Base-by-base conservation (phyloP, 2,797 vertebrate species). In the Neosilurus mollespiculum region DNA sequence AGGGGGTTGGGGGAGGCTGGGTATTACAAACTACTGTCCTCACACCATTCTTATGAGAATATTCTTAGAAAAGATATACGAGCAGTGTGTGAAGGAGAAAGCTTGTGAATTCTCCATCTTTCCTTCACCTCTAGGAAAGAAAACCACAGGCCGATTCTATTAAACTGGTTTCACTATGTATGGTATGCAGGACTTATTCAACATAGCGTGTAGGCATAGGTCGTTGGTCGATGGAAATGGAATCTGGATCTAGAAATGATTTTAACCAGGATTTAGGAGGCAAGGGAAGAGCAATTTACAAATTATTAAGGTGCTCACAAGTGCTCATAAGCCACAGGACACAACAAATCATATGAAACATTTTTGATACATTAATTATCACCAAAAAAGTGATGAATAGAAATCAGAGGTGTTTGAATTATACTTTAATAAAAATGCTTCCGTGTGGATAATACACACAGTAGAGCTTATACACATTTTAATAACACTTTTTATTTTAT, bases 51-150 rank as follows among this genome's bases (percentile, higher is more conserved):
- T 83, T 70, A 82, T 67, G 61, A 82, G 59, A 59, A 70, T 37
- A 78, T 76, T 10, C 26, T 73, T 78, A 62, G 72, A 77, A 88
- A 85, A 91, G 90, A 91, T 90, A 88, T 88, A 90, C 87, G 80
- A 87, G 81, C 76, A 61, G 69, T 79, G 84, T 76, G 64, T 80
- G 70, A 30, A 87, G 20, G 62, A 76, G 65, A 83, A 62, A 11
- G 54, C 61, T 73, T 56, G 64, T 18, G n/a, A 66, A 24, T 51
- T 24, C 59, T 58, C 11, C 15, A 71, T 9, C 22, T 62, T 78
- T 78, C 58, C 22, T 64, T 78, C 76, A 51, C 24, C 37, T 78
- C 15, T 43, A 3, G 9, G 22, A 14, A 49, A 8, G 51, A 37
- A 59, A 58, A 76, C 37, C 26, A 24, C 3, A 15, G 4, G 9